phyloP scores from a whole-genome alignment of 2,113 vertebrate genomes.

The Jacana jacana region DNA sequence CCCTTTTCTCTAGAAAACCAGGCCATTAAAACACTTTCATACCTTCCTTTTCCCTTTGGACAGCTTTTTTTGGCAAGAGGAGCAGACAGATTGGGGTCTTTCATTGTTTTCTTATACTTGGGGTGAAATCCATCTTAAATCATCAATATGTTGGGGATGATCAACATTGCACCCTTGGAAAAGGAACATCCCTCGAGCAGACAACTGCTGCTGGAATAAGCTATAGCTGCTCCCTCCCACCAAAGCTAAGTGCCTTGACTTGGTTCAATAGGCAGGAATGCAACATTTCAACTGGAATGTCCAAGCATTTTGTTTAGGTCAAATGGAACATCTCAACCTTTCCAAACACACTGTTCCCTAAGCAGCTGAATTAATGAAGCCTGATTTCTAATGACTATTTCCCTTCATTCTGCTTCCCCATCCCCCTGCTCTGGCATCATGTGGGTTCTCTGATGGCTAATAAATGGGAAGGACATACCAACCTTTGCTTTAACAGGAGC shows the following conservation, averaged over 20 bases:
- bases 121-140: not conserved
- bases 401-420: not conserved
- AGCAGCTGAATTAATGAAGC: slow-evolving; percentile 40
- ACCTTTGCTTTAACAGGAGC: not conserved
- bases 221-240: not conserved
- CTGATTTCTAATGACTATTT: slow-evolving; percentile 13
- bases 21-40: not conserved
- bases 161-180: not conserved
- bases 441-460: not conserved
- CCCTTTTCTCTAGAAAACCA: not conserved
- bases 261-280: slow-evolving; percentile 12
- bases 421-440: not conserved
- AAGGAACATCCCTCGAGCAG: not conserved
- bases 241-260: slow-evolving; percentile 3
- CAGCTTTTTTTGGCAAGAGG: not conserved
- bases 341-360: accelerated
- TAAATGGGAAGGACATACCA: not conserved
- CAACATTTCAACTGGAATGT: not conserved
- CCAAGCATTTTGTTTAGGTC: slow-evolving; percentile 28
- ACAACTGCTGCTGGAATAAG: not conserved
- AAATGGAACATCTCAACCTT: slow-evolving; percentile 30
- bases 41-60: not conserved
- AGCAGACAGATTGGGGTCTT: not conserved
- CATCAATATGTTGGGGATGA: not conserved
- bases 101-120: not conserved